A percentile compares a stretch with the other conserved stretches of the same genome.
phyloP scores from a whole-genome alignment of 2,797 vertebrate species.

The Gymnothorax javanicus region DNA sequence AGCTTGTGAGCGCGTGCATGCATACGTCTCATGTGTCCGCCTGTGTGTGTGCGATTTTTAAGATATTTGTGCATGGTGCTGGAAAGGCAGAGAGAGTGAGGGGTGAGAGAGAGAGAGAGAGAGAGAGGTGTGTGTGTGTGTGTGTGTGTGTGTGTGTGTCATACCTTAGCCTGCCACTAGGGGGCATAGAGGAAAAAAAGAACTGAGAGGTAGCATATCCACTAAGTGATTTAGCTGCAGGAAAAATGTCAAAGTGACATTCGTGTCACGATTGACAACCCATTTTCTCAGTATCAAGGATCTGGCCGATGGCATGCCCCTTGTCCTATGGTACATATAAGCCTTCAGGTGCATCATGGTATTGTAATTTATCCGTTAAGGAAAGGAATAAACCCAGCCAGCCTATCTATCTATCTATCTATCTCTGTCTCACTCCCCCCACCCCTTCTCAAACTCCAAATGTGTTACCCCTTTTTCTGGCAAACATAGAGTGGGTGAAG shows the following conservation, averaged over 20 bases:
- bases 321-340: background rate
- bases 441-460: conserved; percentile 5
- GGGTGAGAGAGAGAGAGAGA: too few relatives aligned
- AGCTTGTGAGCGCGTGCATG: background rate
- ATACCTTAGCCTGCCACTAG: background rate
- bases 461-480: conserved; percentile 33
- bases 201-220: conserved; percentile 11
- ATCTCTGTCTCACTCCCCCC: too few relatives aligned
- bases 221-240: conserved; percentile 46
- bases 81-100: too few relatives aligned
- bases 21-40: too few relatives aligned
- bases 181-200: conserved; percentile 12
- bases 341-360: too few relatives aligned
- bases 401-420: too few relatives aligned
- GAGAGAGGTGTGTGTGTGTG: too few relatives aligned
- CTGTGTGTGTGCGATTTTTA: background rate
- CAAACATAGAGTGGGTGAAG: conserved; percentile 67
- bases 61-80: background rate
- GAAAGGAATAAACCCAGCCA: too few relatives aligned
- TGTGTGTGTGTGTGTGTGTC: background rate
- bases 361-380: too few relatives aligned
- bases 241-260: conserved; percentile 33
- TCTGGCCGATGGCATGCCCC: background rate
- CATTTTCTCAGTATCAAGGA: conserved; percentile 48
- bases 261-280: conserved; percentile 59